Evolutionary conservation across 2,888 invertebrate genomes (phyloP).

Genomic region (Syritta pipiens): DNA sequence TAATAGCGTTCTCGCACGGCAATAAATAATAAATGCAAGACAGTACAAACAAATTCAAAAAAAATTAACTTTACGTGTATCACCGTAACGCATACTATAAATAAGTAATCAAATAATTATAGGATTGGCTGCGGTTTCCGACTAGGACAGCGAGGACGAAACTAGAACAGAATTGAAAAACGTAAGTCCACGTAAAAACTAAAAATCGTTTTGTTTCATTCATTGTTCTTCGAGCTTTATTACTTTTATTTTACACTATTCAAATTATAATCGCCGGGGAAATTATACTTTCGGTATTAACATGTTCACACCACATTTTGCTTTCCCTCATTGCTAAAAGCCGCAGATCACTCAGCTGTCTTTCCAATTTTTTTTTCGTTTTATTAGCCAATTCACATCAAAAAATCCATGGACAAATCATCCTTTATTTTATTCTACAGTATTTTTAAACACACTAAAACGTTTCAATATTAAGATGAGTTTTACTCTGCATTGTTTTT

Average conservation of each 20-base stretch:
- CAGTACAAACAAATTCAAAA: background rate
- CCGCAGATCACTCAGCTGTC: no score
- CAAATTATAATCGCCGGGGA: no score
- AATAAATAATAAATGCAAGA: constrained; percentile 14
- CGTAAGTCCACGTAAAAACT: constrained; percentile 19
- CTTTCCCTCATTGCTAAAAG: background rate
- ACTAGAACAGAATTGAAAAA: constrained; percentile 25
- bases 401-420: no score
- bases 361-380: no score
- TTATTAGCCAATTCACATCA: no score
- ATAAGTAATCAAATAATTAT: constrained; percentile 36
- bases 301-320: constrained; percentile 24
- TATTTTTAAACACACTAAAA: no score
- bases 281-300: constrained; percentile 26
- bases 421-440: no score
- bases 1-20: background rate
- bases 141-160: constrained; percentile 9
- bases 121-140: constrained; percentile 27
- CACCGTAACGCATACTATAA: constrained; percentile 28
- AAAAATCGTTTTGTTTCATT: constrained; percentile 41
- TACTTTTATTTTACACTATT: no score
- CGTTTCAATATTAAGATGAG: no score
- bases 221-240: no score
- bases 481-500: no score
- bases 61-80: constrained; percentile 4